Conservation (phyloP, 2,797 vertebrate species). For the Momotus momota region DNA sequence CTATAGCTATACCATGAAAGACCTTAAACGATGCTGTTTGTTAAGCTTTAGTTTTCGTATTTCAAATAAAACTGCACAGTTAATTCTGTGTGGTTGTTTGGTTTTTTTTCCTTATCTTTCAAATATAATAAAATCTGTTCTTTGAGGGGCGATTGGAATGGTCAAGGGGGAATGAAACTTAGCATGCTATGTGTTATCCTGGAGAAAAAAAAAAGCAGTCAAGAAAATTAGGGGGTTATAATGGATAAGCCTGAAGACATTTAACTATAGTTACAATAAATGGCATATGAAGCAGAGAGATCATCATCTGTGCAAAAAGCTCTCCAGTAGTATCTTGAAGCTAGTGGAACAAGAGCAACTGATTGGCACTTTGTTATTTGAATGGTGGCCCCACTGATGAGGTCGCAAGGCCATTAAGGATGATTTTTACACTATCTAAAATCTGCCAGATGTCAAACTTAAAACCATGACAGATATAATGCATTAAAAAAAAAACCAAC, state of each 20-base stretch:
- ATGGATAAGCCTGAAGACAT: conserved; percentile 68
- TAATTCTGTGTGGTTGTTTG: neutral
- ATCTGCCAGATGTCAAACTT: conserved; percentile 65
- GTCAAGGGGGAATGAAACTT: neutral
- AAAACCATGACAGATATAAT: conserved; percentile 48
- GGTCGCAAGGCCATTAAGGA: conserved; percentile 68
- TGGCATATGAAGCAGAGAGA: conserved; percentile 63
- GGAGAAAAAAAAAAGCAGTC: neutral
- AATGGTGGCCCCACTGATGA: conserved; percentile 68
- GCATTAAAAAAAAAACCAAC: neutral
- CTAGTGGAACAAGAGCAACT: conserved; percentile 71
- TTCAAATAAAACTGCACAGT: neutral
- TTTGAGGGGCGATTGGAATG: neutral
- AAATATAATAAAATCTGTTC: conserved; percentile 17
- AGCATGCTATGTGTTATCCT: conserved; percentile 25
- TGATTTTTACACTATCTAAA: conserved; percentile 67
- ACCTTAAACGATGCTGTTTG: conserved; percentile 39
- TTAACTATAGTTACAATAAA: conserved; percentile 61
- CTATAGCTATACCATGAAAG: neutral
- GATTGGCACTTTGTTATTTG: conserved; percentile 76
- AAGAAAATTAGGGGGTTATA: conserved; percentile 58
- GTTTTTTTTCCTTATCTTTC: neutral
- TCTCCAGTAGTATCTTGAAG: conserved; percentile 63
- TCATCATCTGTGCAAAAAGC: conserved; percentile 60
- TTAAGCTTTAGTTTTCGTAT: conserved; percentile 31